phyloP scores from a whole-genome alignment of 2,113 vertebrate genomes.

The Pao palembangensis region DNA sequence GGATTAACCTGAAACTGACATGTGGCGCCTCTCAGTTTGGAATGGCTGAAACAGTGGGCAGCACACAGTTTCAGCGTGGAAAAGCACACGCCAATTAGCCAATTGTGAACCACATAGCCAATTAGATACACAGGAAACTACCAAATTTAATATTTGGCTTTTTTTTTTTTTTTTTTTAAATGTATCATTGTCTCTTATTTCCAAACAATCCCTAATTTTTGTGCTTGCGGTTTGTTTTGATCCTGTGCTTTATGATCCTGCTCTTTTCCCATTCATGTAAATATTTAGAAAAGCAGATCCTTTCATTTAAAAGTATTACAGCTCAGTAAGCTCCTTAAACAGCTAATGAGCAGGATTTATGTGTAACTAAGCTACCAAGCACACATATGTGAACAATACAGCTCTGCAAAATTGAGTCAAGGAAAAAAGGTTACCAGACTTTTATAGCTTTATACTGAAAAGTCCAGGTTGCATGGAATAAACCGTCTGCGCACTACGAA shows the following conservation, averaged over 20 bases:
- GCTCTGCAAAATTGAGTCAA: background rate
- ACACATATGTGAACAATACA: background rate
- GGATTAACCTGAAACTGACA: slow-evolving; percentile 32
- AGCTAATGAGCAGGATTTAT: background rate
- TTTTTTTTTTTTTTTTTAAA: too few relatives aligned
- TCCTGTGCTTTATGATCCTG: too few relatives aligned
- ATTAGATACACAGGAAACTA: too few relatives aligned
- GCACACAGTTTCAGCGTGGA: background rate
- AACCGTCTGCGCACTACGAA: too few relatives aligned
- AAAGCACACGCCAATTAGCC: background rate
- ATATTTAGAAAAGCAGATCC: background rate
- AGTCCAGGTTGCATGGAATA: background rate
- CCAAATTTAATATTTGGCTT: too few relatives aligned
- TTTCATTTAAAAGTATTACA: background rate
- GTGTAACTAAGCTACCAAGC: background rate
- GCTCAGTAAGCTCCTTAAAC: background rate
- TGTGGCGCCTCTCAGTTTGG: background rate
- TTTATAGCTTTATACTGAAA: background rate
- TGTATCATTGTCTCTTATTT: too few relatives aligned
- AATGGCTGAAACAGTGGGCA: too few relatives aligned
- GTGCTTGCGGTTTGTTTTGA: too few relatives aligned
- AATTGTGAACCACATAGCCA: too few relatives aligned
- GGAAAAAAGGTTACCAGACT: too few relatives aligned
- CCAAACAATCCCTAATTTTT: too few relatives aligned
- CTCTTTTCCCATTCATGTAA: background rate